These are phyloP conservation scores for Antechinus flavipes DNA, from an alignment of 2,113 vertebrate genomes.

Conservation along the genomic window DNA sequence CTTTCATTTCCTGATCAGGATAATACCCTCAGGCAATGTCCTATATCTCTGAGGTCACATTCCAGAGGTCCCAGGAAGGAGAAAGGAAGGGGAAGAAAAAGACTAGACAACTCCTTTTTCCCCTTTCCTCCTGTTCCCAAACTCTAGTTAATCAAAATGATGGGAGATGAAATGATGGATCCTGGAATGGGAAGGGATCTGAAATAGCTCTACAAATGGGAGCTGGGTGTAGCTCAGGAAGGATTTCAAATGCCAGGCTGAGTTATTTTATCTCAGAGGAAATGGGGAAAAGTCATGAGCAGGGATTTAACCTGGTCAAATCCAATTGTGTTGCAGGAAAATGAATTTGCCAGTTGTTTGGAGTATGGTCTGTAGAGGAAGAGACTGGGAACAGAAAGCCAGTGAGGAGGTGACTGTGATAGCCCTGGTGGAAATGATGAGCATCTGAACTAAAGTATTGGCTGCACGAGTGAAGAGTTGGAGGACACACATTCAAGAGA, in stretches of 20 bases:
- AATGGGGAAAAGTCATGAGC: background rate
- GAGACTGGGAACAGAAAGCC: background rate
- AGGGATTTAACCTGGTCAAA: background rate
- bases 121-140: background rate
- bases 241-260: background rate
- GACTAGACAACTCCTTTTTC: background rate
- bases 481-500: background rate
- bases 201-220: background rate
- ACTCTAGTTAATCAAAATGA: background rate
- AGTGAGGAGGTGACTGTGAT: background rate
- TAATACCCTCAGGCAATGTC: background rate
- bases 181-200: background rate
- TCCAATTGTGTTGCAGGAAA: background rate
- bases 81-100: background rate
- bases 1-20: background rate
- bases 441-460: background rate
- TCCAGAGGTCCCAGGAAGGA: background rate
- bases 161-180: background rate
- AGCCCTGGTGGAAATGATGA: background rate
- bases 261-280: background rate
- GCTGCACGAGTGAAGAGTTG: background rate
- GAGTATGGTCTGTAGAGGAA: background rate
- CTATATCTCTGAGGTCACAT: background rate
- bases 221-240: background rate
- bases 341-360: background rate